A percentile compares a stretch with the other conserved stretches of the same genome.
phyloP scores from a whole-genome alignment of 2,888 invertebrate genomes.

The Mesodorylaimus sp. region DNA sequence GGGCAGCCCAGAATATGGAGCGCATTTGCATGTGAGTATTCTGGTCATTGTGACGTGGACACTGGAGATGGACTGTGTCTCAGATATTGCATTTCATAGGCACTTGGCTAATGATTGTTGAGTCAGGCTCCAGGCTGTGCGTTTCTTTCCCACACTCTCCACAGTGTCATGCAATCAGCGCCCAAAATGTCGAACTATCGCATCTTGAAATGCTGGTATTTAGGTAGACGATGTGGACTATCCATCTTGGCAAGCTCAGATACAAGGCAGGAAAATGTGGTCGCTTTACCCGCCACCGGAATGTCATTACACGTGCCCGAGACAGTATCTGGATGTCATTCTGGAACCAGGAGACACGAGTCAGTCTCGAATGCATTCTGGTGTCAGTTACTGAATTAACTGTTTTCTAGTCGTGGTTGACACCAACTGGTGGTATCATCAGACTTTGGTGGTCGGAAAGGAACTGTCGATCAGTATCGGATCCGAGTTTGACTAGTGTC shows the following conservation, averaged over 20 bases:
- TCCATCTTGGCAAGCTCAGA: conserved; percentile 92
- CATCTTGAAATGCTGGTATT: conserved; percentile 12
- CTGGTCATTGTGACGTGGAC: background rate
- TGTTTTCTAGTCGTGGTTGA: conserved; percentile 52
- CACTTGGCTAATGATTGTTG: too few relatives aligned
- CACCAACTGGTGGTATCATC: conserved; percentile 53
- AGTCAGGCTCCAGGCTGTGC: background rate
- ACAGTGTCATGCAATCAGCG: too few relatives aligned
- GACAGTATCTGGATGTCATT: conserved; percentile 42
- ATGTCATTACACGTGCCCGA: conserved; percentile 57
- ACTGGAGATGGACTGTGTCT: too few relatives aligned
- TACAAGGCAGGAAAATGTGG: conserved; percentile 72
- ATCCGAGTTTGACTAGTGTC: conserved; percentile 60
- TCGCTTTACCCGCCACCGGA: conserved; percentile 74
- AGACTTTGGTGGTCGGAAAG: conserved; percentile 62
- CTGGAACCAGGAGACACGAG: conserved; percentile 75
- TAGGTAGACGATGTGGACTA: conserved; percentile 80
- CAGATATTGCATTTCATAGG: too few relatives aligned
- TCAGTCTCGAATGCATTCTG: too few relatives aligned
- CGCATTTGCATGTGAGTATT: conserved; percentile 80
- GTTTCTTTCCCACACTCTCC: background rate
- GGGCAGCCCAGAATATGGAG: conserved; percentile 81
- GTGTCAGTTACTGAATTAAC: too few relatives aligned
- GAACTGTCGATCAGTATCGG: conserved; percentile 87
- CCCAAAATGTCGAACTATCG: too few relatives aligned